Evolutionary conservation across 2,888 invertebrate species (phyloP), one percentile per base, ranked within the genome.

Genomic region (Nomada fabriciana): DNA sequence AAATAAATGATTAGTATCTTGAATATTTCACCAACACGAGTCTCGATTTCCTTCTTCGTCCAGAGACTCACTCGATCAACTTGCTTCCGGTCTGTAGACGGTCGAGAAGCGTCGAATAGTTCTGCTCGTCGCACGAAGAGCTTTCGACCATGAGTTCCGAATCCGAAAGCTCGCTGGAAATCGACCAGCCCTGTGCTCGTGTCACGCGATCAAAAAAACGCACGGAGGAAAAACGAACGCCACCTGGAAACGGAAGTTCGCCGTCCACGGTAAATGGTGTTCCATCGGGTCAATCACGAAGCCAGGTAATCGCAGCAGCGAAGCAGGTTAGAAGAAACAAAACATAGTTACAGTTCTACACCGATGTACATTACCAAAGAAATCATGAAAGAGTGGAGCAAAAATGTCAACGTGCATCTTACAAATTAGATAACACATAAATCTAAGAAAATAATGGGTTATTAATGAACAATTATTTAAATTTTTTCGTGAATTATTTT

Each of bases 241-340:
- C 36, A 55, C 10, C 18, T 61, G 55, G 29, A 29, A 59, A 36
- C 59, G 72, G 43, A 60, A 75, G 29, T 11, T 43, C 72, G 2
- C 36, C n/a, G 50, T 25, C 59, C n/a, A 23, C 10, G 43, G 67
- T 20, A 63, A 82, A 75, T 64, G 67, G 43, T 29, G 63, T 29
- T 50, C 53, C 47, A n/a, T 59, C 72, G 60, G 23, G 13, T 7
- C 64, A 47, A 15, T 53, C 63, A 68, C 77, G 55, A 53, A 74
- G 59, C 42, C 23, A 42, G 43, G 63, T 75, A 82, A 81, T 80
- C 75, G 76, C 20, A 9, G 1, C 47, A 10, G 36, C 61, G 64
- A 76, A 84, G 75, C 82, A 84, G 88, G 84, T 86, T 86, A 82
- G 65, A 60, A 61, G 74, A 59, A 76, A 69, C 53, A 15, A 47